Evolutionary conservation across 2,113 vertebrate genomes (phyloP), one percentile per base, ranked within the genome.

Genomic region (Ochotona princeps): DNA sequence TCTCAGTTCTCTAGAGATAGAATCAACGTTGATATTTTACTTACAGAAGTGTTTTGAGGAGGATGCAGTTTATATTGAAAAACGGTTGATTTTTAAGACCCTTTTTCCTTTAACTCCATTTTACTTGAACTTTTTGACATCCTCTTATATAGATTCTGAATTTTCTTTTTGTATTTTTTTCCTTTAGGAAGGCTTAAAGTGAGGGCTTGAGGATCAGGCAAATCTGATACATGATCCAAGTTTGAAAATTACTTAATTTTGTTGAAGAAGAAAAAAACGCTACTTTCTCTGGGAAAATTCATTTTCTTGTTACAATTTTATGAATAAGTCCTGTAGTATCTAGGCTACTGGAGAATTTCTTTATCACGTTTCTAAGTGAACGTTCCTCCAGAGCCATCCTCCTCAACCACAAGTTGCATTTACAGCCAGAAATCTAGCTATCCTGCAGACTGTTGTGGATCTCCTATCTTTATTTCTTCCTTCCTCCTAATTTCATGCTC

Each of bases 231-330:
- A 57, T 49, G 76, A 17, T 23, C 54, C 35, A 78, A 9, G n/a
- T 76, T 94, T 93, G 26, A 83, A 30, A 84, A 82, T 61, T 63
- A 38, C 7, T 7, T 75, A 63, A 44, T 15, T 51, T n/a, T 54
- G 76, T 12, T 83, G 3, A 81, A 54, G n/a, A 92, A 83, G 51
- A 69, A 83, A 20, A 57, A 92, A 80, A 75, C 11, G 47, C 3
- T n/a, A 79, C 13, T 65, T 61, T 90, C 47, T 49, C 54, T 92
- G 51, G 28, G 72, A 92, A 44, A 86, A 65, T 9, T n/a, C 80
- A 89, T 57, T 83, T 90, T 86, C 35, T 81, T 81, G 14, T 85
- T 63, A 26, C 15, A 63, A 38, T 80, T 83, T 90, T 13, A 82
- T 20, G 9, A 57, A 67, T 20, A 30, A 92, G 67, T 65, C 70